Base-by-base conservation (phyloP, 2,113 vertebrate species). In the Synodontis membranacea region DNA sequence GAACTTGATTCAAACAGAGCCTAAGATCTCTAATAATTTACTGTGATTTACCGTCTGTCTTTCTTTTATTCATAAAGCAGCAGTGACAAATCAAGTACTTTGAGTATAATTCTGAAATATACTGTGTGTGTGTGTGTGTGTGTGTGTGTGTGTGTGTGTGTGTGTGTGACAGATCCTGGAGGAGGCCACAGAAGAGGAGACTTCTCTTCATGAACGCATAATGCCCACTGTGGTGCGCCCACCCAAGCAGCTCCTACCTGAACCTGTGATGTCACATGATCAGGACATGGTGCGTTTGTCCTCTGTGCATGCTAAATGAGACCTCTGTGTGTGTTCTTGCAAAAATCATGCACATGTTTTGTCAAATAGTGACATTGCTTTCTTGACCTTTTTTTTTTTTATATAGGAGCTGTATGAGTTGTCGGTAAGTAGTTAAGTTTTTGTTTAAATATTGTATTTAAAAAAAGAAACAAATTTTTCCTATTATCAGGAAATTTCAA, bases 151-250 rank as follows among this genome's bases (percentile, higher is more conserved):
- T 0, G 21, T 79, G 31, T 58, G 11, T 66, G 11, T 0, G 4
- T 87, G 72, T 84, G 83, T 82, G 66, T 1, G 17, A 52, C 82
- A 99, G 98, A 96, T 98, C 91, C 92, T 99, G 23, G 98, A 99
- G 87, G 98, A 99, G 92, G 96, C 97, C 87, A 99, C 98, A 2
- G 98, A 99, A 90, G 98, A 99, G 89, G 98, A 99, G 94, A 99
- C 97, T 0, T 94, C 98, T 31, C 97, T 99, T 89, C 97, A 99
- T 85, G 97, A 99, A 91, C 95, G 90, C 82, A 99, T 99, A 84
- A 99, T 98, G 97, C 98, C 98, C 0, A 99, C 98, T 15, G 98
- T 99, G 9, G 98, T 99, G 90, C 96, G 94, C 87, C 98, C 98
- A 64, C 96, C 97, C 34, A 98, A 97, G 87, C 97, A 99, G 66